Evolutionary conservation across 2,797 vertebrate genomes (phyloP), one percentile per base, ranked within the genome.

Genomic region (Amblyraja radiata): DNA sequence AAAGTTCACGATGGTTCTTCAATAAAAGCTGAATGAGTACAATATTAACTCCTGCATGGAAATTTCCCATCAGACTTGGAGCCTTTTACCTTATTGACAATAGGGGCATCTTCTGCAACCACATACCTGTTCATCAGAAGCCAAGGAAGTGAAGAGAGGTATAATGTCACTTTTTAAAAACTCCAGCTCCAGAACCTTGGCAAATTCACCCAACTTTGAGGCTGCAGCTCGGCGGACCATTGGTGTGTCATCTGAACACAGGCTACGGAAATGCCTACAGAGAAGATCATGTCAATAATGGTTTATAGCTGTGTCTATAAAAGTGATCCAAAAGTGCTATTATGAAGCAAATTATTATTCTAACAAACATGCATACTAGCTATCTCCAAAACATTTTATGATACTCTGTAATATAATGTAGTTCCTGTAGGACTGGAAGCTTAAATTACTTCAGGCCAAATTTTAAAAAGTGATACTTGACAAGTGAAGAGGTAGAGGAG

Each of bases 171-270:
- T 97, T 96, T 97, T 97, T 79, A 97, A 39, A 1, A 68, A 93
- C 94, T 93, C 93, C 93, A 93, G 95, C 95, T 98, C 97, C 94
- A 98, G 94, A 58, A 98, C 97, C 95, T 97, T 97, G 36, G 97
- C 97, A 95, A 98, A 98, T 94, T 98, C 97, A 11, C 97, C 97
- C 71, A 98, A 95, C 93, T 98, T 98, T 78, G 97, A 98, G 93
- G 97, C 97, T 46, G 97, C 97, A 80, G 97, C 97, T 81, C 97
- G 97, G 63, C 97, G 96, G 78, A 98, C 97, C 97, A 98, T 98
- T 0, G 97, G 97, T 78, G 97, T 97, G 94, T 98, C 97, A 93
- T 97, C 97, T 7, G 97, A 97, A 94, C 97, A 98, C 94, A 98
- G 95, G n/a, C 97, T 97, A 93, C 97, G 97, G 94, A 98, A 98